Evolutionary conservation across 2,113 vertebrate genomes (phyloP).

Genomic region (Coturnix japonica): DNA sequence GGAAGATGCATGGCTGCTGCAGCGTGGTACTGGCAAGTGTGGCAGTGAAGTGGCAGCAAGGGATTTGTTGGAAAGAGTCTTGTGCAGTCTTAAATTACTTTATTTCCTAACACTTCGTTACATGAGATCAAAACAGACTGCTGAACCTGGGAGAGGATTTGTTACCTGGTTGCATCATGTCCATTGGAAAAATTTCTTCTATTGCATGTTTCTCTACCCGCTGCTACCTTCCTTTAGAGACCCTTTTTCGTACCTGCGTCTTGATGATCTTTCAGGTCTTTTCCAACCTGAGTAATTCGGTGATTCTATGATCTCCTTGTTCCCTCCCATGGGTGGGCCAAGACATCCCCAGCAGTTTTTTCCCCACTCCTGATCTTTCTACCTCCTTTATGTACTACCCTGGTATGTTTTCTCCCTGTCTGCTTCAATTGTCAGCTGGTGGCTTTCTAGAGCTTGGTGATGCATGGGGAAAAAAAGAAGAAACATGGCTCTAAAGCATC

Average conservation of each 20-base stretch:
- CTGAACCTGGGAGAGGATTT: background rate
- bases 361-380: background rate
- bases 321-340: background rate
- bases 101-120: background rate
- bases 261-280: too few relatives aligned
- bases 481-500: background rate
- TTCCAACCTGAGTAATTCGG: too few relatives aligned
- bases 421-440: background rate
- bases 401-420: background rate
- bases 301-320: background rate
- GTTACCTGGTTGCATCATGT: background rate
- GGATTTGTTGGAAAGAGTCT: background rate
- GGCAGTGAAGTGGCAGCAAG: background rate
- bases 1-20: constrained; percentile 22
- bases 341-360: background rate
- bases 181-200: background rate
- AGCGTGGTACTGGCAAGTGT: background rate
- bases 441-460: background rate
- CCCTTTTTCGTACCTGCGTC: background rate
- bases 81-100: background rate
- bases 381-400: accelerated
- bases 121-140: background rate
- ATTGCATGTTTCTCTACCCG: background rate
- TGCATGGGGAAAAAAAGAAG: background rate
- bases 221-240: background rate